Conservation (phyloP, 1,140 invertebrate species). For the Plodia interpunctella region DNA sequence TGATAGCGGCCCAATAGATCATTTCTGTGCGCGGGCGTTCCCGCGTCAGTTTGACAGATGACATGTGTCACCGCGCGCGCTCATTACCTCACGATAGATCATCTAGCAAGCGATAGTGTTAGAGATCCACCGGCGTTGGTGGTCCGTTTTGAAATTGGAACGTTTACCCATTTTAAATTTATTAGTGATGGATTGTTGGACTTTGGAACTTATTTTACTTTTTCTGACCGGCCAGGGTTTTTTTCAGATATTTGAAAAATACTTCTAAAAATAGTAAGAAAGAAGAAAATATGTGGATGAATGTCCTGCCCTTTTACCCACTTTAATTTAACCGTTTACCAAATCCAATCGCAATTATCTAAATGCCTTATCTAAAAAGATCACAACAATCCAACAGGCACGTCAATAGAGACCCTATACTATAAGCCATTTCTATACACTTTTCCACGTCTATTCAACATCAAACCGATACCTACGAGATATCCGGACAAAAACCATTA, state of each 20-base stretch:
- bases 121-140: conserved; percentile 52
- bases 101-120: conserved; percentile 61
- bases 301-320: too few species aligned
- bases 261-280: too few species aligned
- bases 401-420: conserved; percentile 26
- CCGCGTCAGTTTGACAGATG: conserved; percentile 58
- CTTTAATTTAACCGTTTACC: not conserved
- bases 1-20: conserved; percentile 35
- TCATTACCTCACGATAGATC: conserved; percentile 65
- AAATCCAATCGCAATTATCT: conserved; percentile 18
- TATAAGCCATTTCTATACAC: conserved; percentile 33
- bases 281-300: too few species aligned
- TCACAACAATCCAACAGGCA: conserved; percentile 22
- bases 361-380: conserved; percentile 22
- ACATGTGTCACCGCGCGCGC: conserved; percentile 69
- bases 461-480: conserved; percentile 40
- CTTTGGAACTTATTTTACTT: not conserved
- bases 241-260: not conserved
- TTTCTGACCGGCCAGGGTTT: not conserved
- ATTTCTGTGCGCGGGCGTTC: conserved; percentile 53
- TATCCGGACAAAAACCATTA: conserved; percentile 57
- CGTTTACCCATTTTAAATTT: conserved; percentile 22
- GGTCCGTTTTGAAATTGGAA: conserved; percentile 31
- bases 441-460: conserved; percentile 44
- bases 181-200: conserved; percentile 15